A percentile compares a stretch with the other conserved stretches of the same genome.
Evolutionary conservation across 2,113 vertebrate genomes (phyloP).

Genomic region (Thunnus thynnus): DNA sequence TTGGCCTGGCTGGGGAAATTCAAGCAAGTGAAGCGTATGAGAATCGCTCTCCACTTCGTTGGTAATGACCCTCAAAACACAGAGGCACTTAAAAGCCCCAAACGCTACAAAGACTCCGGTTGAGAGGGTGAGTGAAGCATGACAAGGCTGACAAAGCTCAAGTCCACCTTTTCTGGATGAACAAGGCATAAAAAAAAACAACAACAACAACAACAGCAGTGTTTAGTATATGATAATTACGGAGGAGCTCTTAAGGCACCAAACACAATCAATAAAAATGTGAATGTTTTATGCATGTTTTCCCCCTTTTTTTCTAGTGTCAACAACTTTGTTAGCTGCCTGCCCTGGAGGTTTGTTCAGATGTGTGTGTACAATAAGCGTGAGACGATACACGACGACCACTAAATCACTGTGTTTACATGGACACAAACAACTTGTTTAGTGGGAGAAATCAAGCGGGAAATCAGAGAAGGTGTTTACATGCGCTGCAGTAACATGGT

Average conservation of each 20-base stretch:
- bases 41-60: constrained; percentile 45
- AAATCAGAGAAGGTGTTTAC: constrained; percentile 22
- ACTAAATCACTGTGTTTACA: neutral
- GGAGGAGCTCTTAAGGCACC: constrained; percentile 21
- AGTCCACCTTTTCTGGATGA: constrained; percentile 1
- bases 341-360: neutral
- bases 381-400: neutral
- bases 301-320: neutral
- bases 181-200: no score
- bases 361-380: neutral
- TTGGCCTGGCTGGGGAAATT: constrained; percentile 20
- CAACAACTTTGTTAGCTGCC: neutral
- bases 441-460: neutral
- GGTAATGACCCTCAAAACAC: constrained; percentile 69
- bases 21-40: constrained; percentile 24
- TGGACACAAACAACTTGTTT: neutral
- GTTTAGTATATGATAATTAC: constrained; percentile 3
- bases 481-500: neutral
- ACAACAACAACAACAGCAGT: neutral
- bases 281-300: constrained; percentile 16
- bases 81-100: constrained; percentile 52
- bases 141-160: neutral
- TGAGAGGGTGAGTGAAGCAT: constrained; percentile 33
- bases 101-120: constrained; percentile 22
- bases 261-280: constrained; percentile 26